Percentiles rank a stretch among this genome's conserved stretches.
Evolutionary conservation across 2,797 vertebrate species (phyloP).

Genomic region (Simalia tracyae): DNA sequence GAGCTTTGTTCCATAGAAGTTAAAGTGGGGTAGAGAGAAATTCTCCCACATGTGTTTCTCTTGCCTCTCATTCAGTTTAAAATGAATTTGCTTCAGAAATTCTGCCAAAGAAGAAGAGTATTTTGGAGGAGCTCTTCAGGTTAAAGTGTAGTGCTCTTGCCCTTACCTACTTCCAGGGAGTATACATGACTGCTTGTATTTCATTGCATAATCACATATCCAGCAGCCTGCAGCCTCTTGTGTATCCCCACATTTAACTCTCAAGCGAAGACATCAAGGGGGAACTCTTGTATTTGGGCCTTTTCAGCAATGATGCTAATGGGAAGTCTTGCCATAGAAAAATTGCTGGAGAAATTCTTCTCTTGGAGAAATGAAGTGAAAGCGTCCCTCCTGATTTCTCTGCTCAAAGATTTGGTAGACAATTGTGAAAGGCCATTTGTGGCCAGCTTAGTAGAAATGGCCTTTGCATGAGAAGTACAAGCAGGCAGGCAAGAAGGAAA

Average conservation of each 20-base stretch:
- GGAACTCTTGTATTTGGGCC: neutral
- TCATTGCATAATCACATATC: neutral
- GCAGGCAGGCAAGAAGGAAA: neutral
- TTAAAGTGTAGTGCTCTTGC: too few species aligned
- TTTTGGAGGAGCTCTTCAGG: too few species aligned
- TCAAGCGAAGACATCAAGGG: neutral
- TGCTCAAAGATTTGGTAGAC: neutral
- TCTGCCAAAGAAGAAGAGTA: too few species aligned
- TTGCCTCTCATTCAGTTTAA: too few species aligned
- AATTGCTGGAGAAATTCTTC: neutral
- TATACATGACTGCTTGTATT: neutral
- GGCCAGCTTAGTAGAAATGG: neutral
- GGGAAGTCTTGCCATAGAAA: neutral
- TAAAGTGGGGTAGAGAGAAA: neutral
- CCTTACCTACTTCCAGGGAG: too few species aligned
- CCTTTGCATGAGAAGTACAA: neutral
- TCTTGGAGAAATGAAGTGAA: neutral
- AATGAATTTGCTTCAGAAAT: too few species aligned
- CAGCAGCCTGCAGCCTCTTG: neutral
- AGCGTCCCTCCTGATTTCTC: neutral
- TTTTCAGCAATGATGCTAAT: neutral
- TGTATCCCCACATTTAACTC: neutral
- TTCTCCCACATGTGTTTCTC: neutral
- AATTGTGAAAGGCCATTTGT: neutral
- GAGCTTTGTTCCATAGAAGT: neutral